phyloP scores from a whole-genome alignment of 2,888 invertebrate genomes.

The Synergus itoensis region DNA sequence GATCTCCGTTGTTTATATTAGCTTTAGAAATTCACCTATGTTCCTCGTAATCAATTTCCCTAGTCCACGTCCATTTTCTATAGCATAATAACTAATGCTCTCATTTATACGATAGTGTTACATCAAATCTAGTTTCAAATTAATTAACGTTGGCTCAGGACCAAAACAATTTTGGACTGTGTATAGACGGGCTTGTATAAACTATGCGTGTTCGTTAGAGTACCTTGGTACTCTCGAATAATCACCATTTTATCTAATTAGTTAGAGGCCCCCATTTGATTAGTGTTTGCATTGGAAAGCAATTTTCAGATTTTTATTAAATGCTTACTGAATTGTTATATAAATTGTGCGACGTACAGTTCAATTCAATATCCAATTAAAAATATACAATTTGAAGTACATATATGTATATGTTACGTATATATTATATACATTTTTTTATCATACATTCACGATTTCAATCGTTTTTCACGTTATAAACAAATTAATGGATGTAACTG shows the following conservation, averaged over 20 bases:
- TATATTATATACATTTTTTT: no score
- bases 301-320: not conserved
- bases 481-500: no score
- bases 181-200: not conserved
- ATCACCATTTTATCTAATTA: slow-evolving; percentile 34
- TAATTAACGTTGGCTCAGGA: slow-evolving; percentile 32
- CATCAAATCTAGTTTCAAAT: slow-evolving; percentile 38
- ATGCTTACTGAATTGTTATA: not conserved
- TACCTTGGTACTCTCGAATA: slow-evolving; percentile 24
- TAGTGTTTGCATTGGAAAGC: not conserved
- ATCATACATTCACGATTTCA: no score
- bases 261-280: slow-evolving; percentile 11
- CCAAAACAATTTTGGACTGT: slow-evolving; percentile 32
- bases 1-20: not conserved
- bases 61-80: not conserved
- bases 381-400: no score
- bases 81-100: slow-evolving; percentile 20
- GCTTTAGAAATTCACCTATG: not conserved
- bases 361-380: no score
- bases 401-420: no score
- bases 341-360: not conserved
- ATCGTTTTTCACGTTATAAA: no score
- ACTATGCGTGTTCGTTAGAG: slow-evolving; percentile 32
- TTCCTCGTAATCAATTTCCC: slow-evolving; percentile 5
- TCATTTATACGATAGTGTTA: slow-evolving; percentile 31